These are phyloP conservation scores for Heliothis subflexa DNA, from an alignment of 1,140 invertebrate genomes.

Conservation along the genomic window DNA sequence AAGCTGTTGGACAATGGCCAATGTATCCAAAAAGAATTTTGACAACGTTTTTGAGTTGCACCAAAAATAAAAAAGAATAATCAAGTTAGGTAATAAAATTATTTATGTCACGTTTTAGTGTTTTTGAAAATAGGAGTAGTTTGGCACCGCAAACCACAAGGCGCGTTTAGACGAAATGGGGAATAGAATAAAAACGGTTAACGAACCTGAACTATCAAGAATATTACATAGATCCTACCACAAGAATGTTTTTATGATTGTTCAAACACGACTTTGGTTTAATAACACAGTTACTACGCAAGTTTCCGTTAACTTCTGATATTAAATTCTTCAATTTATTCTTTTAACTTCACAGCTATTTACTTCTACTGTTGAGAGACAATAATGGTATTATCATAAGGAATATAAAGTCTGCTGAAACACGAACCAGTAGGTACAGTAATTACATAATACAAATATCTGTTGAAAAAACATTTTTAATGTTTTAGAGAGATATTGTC, in stretches of 20 bases:
- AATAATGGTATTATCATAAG: background rate
- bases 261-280: slow-evolving; percentile 25
- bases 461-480: too few species aligned
- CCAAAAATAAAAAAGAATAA: slow-evolving; percentile 19
- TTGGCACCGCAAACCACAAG: slow-evolving; percentile 16
- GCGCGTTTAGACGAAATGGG: slow-evolving; percentile 21
- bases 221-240: slow-evolving; percentile 38
- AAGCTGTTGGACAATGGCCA: slow-evolving; percentile 68
- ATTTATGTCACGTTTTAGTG: slow-evolving; percentile 11
- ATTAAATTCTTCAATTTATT: slow-evolving; percentile 25
- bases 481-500: too few species aligned
- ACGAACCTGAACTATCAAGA: slow-evolving; percentile 34
- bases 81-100: slow-evolving; percentile 26
- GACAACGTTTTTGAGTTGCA: slow-evolving; percentile 48
- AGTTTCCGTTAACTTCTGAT: slow-evolving; percentile 23
- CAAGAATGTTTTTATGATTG: slow-evolving; percentile 33
- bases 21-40: slow-evolving; percentile 70
- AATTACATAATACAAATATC: background rate
- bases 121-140: slow-evolving; percentile 15
- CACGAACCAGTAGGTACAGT: background rate
- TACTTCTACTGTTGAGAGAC: background rate
- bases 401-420: background rate
- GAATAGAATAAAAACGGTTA: slow-evolving; percentile 41
- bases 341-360: background rate
- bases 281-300: slow-evolving; percentile 23